Evolutionary conservation across 2,888 invertebrate genomes (phyloP), one percentile per base, ranked within the genome.

Genomic region (Xestia ashworthii): DNA sequence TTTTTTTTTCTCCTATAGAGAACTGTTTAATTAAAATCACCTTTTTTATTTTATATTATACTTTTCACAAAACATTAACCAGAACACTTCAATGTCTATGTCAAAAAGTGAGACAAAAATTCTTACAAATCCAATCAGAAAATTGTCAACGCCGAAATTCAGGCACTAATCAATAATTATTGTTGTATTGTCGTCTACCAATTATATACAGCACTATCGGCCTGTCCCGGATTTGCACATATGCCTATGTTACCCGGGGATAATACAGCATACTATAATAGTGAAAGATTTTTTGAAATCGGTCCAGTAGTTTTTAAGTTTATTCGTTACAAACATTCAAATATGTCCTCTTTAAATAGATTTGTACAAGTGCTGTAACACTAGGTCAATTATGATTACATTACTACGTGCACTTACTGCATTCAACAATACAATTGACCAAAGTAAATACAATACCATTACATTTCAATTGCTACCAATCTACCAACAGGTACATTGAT

Each of bases 361-460:
- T 50, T 50, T 64, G 4, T 25, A 22, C 12, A 74, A 48, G 1
- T 64, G 5, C 14, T 44, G 38, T 19, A 75, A 6, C 9, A 70
- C 9, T 25, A n/a, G 3, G 19, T 14, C 53, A 64, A 64, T n/a
- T 19, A 55, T 25, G 41, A 1, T 41, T 71, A 32, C n/a, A 69
- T 11, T 64, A 46, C n/a, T 11, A n/a, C 9, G 3, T 67, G n/a
- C 73, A 48, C 22, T 48, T 72, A 50, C 38, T n/a, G 41, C 12
- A 60, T 66, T 25, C 32, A 68, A 80, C 81, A 72, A 83, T 60
- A 67, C 80, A 82, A 79, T 65, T 55, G 62, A 14, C 48, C 19
- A 46, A 85, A 67, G 74, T 70, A 70, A 71, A 65, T 62, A 74
- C 50, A 22, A 44, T 19, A 44, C 41, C 44, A 72, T 73, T 84